Evolutionary conservation across 2,888 invertebrate genomes (phyloP).

Genomic region (Oscheius sp.): DNA sequence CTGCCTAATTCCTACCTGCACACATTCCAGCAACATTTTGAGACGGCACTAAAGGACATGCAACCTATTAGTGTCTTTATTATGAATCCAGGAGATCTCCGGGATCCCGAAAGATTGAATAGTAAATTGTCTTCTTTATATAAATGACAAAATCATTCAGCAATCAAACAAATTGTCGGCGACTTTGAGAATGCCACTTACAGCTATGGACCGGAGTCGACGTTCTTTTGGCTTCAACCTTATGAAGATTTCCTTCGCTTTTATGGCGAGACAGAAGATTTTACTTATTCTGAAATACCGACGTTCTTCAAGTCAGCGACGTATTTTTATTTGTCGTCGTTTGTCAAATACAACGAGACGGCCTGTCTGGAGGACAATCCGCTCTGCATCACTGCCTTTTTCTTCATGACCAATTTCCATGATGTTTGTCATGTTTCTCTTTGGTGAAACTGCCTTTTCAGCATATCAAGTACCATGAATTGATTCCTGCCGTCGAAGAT

Average conservation of each 20-base stretch:
- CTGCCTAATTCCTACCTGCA: conserved; percentile 67
- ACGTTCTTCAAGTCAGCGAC: conserved; percentile 67
- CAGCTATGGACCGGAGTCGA: conserved; percentile 65
- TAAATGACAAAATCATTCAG: conserved; percentile 38
- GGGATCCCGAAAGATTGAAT: conserved; percentile 57
- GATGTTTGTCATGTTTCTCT: conserved; percentile 40
- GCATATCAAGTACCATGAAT: conserved; percentile 67
- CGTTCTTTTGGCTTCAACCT: conserved; percentile 67
- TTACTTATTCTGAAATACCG: conserved; percentile 67
- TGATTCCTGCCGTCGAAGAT: conserved; percentile 63
- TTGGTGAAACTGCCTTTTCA: conserved; percentile 11
- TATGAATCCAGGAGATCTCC: conserved; percentile 64
- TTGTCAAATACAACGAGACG: conserved; percentile 68
- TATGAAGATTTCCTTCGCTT: conserved; percentile 65
- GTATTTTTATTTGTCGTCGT: conserved; percentile 66
- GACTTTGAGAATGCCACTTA: conserved; percentile 66
- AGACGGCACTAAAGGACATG: conserved; percentile 64
- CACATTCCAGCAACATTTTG: conserved; percentile 48
- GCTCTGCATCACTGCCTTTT: conserved; percentile 62
- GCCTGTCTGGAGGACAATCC: conserved; percentile 61
- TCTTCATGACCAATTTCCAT: conserved; percentile 71
- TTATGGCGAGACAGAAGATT: conserved; percentile 57
- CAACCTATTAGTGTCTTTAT: conserved; percentile 69
- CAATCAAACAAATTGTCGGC: conserved; percentile 59
- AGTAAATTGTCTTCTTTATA: conserved; percentile 31